Percentiles rank a stretch among this genome's conserved stretches.
Evolutionary conservation across 2,888 invertebrate genomes (phyloP).

Genomic region (Ypsolopha scabrella): DNA sequence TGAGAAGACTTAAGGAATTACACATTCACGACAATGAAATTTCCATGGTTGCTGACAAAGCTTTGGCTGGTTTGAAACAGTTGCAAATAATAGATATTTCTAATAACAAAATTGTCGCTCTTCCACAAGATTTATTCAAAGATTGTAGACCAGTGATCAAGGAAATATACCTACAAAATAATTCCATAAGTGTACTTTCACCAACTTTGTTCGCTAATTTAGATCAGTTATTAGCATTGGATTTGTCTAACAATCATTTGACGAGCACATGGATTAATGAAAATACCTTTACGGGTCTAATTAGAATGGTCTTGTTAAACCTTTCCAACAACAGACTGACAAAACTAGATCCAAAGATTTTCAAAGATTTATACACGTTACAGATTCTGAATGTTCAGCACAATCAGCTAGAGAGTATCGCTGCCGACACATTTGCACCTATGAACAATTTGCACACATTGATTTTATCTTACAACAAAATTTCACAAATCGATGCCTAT

Average conservation of each 20-base stretch:
- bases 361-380: conserved; percentile 86
- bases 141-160: conserved; percentile 84
- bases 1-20: conserved; percentile 82
- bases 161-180: conserved; percentile 92
- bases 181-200: conserved; percentile 88
- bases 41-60: conserved; percentile 87
- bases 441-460: conserved; percentile 94
- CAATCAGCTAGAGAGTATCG: conserved; percentile 85
- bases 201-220: conserved; percentile 89
- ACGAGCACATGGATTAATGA: conserved; percentile 89
- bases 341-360: conserved; percentile 84
- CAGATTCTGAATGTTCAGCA: conserved; percentile 88
- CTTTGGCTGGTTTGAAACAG: conserved; percentile 83
- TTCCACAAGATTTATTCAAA: conserved; percentile 87
- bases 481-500: conserved; percentile 86
- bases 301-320: conserved; percentile 88
- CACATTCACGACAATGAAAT: conserved; percentile 91
- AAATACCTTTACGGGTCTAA: conserved; percentile 87
- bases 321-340: conserved; percentile 87
- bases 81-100: conserved; percentile 90
- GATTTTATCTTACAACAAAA: conserved; percentile 86
- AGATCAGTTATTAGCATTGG: conserved; percentile 83
- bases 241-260: conserved; percentile 87
- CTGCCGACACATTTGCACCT: conserved; percentile 89
- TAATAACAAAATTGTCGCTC: conserved; percentile 88